Evolutionary conservation across 2,113 vertebrate species (phyloP), one percentile per base, ranked within the genome.

Genomic region (Cebidichthys violaceus): DNA sequence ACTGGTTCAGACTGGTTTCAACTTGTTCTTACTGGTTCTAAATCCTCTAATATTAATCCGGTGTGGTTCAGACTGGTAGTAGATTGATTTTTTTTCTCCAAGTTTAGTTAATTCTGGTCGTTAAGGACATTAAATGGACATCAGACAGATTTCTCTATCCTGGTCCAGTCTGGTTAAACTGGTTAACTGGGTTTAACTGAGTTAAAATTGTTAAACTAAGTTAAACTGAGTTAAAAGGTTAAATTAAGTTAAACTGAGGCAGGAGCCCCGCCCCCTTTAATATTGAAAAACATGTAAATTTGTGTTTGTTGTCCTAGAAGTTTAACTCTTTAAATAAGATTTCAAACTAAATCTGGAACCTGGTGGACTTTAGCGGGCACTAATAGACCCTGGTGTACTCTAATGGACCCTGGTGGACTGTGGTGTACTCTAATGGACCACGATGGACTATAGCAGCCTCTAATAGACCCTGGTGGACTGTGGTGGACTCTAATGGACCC

Each of bases 121-220:
- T 22, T 9, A 50, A 29, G 35, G 22, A 55, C 35, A 33, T 50
- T 81, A 81, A 81, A 74, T 37, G 8, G 45, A 72, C 47, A 13
- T 24, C 27, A 27, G 29, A 45, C 9, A 54, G 17, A 20, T 18
- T 50, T 22, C 47, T 50, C 15, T 45, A 15, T 45, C 43, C 47
- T 54, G 47, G 43, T 79, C 50, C 2, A 9, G 13, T n/a, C 20
- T 47, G 4, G 59, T 45, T 35, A 22, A 14, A 70, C 47, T 35
- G 27, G 10, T n/a, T n/a, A 24, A 29, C 43, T 24, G 14, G 9
- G 2, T 50, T 20, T 50, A 1, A 11, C 50, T 29, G 29, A 37
- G 24, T 35, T 31, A 3, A 52, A 52, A 55, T 41, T 52, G 60
- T 74, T 35, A n/a, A 14, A 35, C 50, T 22, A 15, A 18, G 27